Evolutionary conservation across 2,797 vertebrate genomes (phyloP).

Genomic region (Decapterus maruadsi): DNA sequence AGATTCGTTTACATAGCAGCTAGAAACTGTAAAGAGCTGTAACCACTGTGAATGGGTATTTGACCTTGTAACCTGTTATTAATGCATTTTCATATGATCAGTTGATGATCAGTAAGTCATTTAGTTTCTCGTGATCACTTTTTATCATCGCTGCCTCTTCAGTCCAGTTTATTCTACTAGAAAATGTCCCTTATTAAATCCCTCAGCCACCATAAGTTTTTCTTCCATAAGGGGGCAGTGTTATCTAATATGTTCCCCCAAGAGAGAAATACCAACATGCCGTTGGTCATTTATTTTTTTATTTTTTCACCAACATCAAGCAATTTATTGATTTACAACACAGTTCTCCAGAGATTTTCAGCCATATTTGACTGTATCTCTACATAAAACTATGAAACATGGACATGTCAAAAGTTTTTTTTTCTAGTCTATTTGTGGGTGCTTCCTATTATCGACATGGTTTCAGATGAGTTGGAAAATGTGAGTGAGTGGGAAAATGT

Average conservation of each 20-base stretch:
- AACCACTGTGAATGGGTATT: background rate
- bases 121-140: background rate
- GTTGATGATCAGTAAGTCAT: too few species aligned
- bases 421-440: background rate
- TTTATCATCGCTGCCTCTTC: background rate
- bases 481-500: too few species aligned
- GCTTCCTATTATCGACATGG: background rate
- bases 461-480: background rate
- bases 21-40: background rate
- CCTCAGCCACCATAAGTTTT: background rate
- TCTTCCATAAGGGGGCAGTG: conserved; percentile 73
- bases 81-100: background rate
- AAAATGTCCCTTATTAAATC: background rate
- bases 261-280: background rate
- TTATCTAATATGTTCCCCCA: background rate
- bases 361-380: background rate
- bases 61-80: background rate
- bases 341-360: background rate
- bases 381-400: background rate
- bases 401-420: background rate
- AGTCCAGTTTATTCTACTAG: background rate
- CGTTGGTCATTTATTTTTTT: background rate
- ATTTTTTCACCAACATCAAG: too few species aligned
- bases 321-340: background rate
- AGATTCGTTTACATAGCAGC: background rate